Evolutionary conservation across 2,888 invertebrate genomes (phyloP), one percentile per base, ranked within the genome.

Genomic region (Caenorhabditis sp.): DNA sequence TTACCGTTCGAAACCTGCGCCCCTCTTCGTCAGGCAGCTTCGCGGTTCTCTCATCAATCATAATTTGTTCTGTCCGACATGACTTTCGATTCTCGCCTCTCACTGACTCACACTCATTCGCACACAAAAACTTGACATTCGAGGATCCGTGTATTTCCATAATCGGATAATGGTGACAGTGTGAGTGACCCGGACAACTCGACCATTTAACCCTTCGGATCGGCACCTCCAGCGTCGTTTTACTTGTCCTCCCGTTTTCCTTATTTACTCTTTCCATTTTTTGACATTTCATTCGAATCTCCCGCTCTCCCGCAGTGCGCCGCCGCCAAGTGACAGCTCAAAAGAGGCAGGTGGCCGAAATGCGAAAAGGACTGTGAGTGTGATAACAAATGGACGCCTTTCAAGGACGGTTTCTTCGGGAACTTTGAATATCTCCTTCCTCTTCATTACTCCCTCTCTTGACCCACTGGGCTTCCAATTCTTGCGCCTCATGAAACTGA

Each of bases 1-100:
- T 70, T 70, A 70, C 70, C 59, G 70, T 70, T 59, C 70, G 70
- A 70, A 70, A 70, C 70, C 50, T n/a, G n/a, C n/a, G n/a, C n/a
- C n/a, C n/a, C n/a, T n/a, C n/a, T 66, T 37, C 24, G 37, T n/a
- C 20, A 22, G 26, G 27, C 45, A 53, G 53, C 45, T 22, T 27
- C 48, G 41, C 39, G 27, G 30, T 41, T 20, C 22, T 50, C 70
- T 50, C 56, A 70, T 70, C 70, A 70, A 70, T 70, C 70, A 59
- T 70, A 70, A 70, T 70, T 70, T 70, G 70, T 70, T 70, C 70
- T 39, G 48, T 56, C 66, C 30, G 35, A 41, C 50, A 32, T 35
- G 30, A 50, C 59, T 59, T 58, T 52, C 26, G 13, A 39, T 59
- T 46, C 32, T 37, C 55, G 48, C 56, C 35, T 50, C 53, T 59